phyloP scores from a whole-genome alignment of 2,113 vertebrate genomes.

The Calyptomena viridis region DNA sequence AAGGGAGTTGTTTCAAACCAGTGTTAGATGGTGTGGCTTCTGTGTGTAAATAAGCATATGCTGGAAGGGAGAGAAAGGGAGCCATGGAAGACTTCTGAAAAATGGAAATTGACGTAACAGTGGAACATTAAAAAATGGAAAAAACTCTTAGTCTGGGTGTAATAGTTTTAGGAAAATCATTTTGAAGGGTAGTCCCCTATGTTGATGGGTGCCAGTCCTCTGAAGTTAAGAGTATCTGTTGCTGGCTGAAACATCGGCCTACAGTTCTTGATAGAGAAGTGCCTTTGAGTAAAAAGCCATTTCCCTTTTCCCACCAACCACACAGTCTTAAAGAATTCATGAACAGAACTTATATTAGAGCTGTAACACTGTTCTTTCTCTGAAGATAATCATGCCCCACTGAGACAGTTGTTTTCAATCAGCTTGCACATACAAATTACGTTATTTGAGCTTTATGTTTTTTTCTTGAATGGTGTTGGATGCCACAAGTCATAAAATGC shows the following conservation, averaged over 20 bases:
- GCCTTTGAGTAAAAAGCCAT: background rate
- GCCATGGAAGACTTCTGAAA: background rate
- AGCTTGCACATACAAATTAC: background rate
- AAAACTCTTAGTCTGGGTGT: background rate
- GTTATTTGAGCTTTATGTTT: background rate
- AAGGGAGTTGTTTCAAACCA: background rate
- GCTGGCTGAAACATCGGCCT: background rate
- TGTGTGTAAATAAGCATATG: background rate
- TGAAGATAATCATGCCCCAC: background rate
- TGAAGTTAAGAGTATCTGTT: background rate
- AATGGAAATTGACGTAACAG: accelerated
- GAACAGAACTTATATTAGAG: background rate
- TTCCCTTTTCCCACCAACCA: background rate
- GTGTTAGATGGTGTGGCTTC: background rate
- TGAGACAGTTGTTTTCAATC: background rate
- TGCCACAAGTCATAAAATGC: background rate
- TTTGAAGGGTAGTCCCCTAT: background rate
- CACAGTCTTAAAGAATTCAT: background rate
- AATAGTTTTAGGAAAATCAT: background rate
- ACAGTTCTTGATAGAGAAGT: background rate
- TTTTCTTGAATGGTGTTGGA: background rate
- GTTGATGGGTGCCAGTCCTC: background rate
- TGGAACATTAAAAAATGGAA: background rate
- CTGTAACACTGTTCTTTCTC: background rate
- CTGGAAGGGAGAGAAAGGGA: background rate